Evolutionary conservation across 2,888 invertebrate species (phyloP), one percentile per base, ranked within the genome.

Genomic region (Cordilura impudica): DNA sequence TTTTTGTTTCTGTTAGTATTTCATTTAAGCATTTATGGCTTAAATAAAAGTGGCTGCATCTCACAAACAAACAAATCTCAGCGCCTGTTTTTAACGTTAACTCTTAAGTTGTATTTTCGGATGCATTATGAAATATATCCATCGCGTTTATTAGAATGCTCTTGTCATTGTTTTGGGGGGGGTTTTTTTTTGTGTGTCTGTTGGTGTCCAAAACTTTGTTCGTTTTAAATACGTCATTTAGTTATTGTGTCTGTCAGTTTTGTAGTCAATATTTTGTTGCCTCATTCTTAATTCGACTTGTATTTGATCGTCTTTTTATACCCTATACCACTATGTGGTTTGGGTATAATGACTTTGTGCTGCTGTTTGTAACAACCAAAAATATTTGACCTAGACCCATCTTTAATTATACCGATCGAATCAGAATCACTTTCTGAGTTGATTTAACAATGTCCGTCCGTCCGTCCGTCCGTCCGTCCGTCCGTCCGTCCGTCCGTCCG

Each of bases 41-140:
- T n/a, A n/a, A n/a, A 60, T 63, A 72, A 72, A 53, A 61, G 67
- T 56, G 43, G 63, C 61, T 63, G 49, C 31, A 61, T 67, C 21
- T 72, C 54, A 67, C 49, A 51, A 56, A 66, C 47, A 8, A 23
- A 45, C 12, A 72, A 72, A 78, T 66, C 63, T 67, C 67, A 67
- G 67, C 77, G 65, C 19, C 53, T 61, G 21, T 60, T 47, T 69
- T 49, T 21, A 56, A 18, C 16, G 6, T 3, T 16, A 19, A 19
- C 10, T 16, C 18, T 47, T 4, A 2, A n/a, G 12, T n/a, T n/a
- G 23, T 16, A 14, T 4, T 23, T 14, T 4, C 47, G 23, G 10
- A 10, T 23, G 10, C 12, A 21, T 12, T 12, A 23, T n/a, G 21
- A 51, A 51, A 51, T 6, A 16, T 26, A 26, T 26, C 26, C 23